Percentiles rank a stretch among this genome's conserved stretches.
Evolutionary conservation across 2,888 invertebrate genomes (phyloP).

Genomic region (Ornithoptera priamus): DNA sequence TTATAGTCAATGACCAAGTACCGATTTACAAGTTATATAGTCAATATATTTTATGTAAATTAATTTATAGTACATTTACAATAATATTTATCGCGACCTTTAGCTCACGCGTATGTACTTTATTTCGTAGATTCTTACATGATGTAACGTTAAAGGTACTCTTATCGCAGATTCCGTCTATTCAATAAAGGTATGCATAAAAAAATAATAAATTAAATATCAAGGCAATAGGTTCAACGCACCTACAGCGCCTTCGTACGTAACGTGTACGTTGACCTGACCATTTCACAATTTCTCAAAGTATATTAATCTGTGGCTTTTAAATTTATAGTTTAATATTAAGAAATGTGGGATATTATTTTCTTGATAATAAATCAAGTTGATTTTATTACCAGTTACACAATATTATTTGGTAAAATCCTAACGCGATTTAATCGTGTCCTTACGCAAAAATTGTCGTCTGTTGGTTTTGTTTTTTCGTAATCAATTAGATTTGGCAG

Average conservation of each 20-base stretch:
- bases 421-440: slow-evolving; percentile 28
- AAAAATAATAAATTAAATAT: slow-evolving; percentile 19
- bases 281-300: slow-evolving; percentile 44
- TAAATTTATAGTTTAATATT: slow-evolving; percentile 33
- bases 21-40: too few species aligned
- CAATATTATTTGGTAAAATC: slow-evolving; percentile 29
- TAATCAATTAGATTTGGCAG: slow-evolving; percentile 11
- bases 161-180: slow-evolving; percentile 2
- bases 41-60: too few species aligned
- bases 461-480: slow-evolving; percentile 18
- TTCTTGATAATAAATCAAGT: slow-evolving; percentile 20
- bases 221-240: slow-evolving; percentile 25
- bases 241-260: slow-evolving; percentile 21
- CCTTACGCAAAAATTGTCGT: slow-evolving; percentile 27
- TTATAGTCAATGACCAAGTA: too few species aligned
- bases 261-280: slow-evolving; percentile 24
- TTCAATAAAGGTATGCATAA: slow-evolving; percentile 10
- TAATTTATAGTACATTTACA: not conserved
- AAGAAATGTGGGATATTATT: slow-evolving; percentile 25
- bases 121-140: not conserved
- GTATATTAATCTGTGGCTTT: slow-evolving; percentile 35
- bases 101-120: not conserved
- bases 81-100: not conserved
- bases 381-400: slow-evolving; percentile 27
- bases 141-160: slow-evolving; percentile 2